Evolutionary conservation across 2,113 vertebrate genomes (phyloP), one percentile per base, ranked within the genome.

Genomic region (Rhinoderma darwinii): DNA sequence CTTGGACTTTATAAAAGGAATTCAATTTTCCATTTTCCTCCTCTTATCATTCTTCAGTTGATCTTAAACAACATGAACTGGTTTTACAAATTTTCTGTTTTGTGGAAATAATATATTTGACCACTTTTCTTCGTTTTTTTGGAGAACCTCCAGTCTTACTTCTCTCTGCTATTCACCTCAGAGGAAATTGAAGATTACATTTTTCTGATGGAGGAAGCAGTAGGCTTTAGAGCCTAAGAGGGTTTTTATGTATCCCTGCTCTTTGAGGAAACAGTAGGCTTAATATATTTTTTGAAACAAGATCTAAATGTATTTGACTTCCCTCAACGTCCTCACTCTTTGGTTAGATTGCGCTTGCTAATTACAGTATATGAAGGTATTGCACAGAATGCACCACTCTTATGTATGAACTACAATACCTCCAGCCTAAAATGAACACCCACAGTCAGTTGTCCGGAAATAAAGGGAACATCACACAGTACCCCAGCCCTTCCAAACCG

Each of bases 191-290:
- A 30, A 82, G 25, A 50, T 72, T 50, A 32, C 12, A 66, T 44
- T 27, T 76, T 59, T 59, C 54, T 41, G 4, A n/a, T 30, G 47
- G 27, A 51, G 47, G 47, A 54, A 78, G 32, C 50, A 47, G 32
- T 78, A 78, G 76, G 30, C 76, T 78, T 78, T 54, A 12, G 50
- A 27, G 77, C 20, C 32, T 80, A 14, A 80, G 54, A n/a, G 7
- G 35, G 54, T 6, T 81, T 61, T 81, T 41, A 81, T 43, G 22
- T 61, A 12, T 12, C 30, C 39, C 39, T 81, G 32, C 51, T 61
- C 54, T 80, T 80, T 59, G 11, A 41, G 47, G 25, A 63, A 81
- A 27, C n/a, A 27, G 25, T 39, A 41, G 37, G 25, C 54, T 81
- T 63, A n/a, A 63, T n/a, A 80, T 51, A 50, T 80, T 80, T 56